Conservation (phyloP, 2,888 invertebrate genomes). For the Seladonia tumulorum region DNA sequence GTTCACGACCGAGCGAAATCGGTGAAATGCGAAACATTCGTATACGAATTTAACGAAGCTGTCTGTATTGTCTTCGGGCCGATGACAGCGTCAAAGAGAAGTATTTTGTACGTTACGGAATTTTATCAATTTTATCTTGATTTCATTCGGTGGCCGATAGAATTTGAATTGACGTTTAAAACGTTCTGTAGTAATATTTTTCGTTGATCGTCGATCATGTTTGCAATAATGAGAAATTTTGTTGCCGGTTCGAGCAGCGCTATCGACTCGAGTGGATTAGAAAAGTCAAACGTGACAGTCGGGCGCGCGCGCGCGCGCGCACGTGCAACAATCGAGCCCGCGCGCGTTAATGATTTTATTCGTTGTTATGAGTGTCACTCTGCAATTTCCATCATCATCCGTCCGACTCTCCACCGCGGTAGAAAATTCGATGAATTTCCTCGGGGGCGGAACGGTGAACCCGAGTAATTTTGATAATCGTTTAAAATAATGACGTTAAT, state of each 20-base stretch:
- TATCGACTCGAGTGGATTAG: neutral
- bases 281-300: conserved; percentile 16
- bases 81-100: neutral
- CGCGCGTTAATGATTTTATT: conserved; percentile 40
- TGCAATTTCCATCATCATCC: conserved; percentile 12
- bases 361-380: conserved; percentile 27
- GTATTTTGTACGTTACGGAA: too few relatives aligned
- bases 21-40: neutral
- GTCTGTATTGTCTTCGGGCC: neutral
- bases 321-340: neutral
- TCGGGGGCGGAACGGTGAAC: neutral
- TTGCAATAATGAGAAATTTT: neutral
- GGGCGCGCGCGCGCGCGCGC: neutral
- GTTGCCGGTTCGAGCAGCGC: neutral
- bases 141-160: neutral
- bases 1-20: neutral
- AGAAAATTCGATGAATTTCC: conserved; percentile 33
- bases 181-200: neutral
- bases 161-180: neutral
- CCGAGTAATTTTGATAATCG: conserved; percentile 47
- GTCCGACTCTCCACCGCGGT: neutral
- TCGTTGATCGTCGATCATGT: neutral
- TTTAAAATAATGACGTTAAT: conserved; percentile 46
- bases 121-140: too few relatives aligned
- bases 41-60: neutral